Conservation (phyloP, 2,797 vertebrate genomes). For the Rhyacichthys aspro region DNA sequence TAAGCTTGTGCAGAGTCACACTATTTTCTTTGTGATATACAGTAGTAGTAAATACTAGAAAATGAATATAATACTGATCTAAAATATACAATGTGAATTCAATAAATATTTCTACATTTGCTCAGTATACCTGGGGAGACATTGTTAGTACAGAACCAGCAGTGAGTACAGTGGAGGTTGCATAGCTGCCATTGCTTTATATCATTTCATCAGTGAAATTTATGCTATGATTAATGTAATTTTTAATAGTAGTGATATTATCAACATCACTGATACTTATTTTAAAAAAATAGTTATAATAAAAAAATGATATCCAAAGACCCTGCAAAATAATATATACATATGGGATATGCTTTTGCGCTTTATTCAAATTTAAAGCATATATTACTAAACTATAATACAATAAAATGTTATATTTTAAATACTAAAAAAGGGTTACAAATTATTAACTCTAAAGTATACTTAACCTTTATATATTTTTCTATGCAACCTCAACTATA, state of each 20-base stretch:
- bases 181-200: constrained; percentile 16
- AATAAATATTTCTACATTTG: constrained; percentile 23
- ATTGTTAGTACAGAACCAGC: constrained; percentile 57
- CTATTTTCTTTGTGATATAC: neutral
- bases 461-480: neutral
- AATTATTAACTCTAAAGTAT: neutral
- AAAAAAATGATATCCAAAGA: no score
- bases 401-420: no score
- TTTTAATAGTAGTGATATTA: no score
- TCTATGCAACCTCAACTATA: constrained; percentile 60
- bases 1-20: constrained; percentile 19
- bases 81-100: neutral
- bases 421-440: no score
- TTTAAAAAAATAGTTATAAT: no score
- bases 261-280: no score
- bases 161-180: constrained; percentile 51
- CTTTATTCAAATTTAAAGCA: no score
- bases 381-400: no score
- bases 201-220: neutral
- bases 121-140: constrained; percentile 62
- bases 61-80: constrained; percentile 5
- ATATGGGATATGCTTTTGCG: no score
- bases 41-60: neutral
- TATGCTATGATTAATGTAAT: no score
- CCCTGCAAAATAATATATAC: no score